Base-by-base conservation (phyloP, 2,888 invertebrate species). In the Anoplius nigerrimus region DNA sequence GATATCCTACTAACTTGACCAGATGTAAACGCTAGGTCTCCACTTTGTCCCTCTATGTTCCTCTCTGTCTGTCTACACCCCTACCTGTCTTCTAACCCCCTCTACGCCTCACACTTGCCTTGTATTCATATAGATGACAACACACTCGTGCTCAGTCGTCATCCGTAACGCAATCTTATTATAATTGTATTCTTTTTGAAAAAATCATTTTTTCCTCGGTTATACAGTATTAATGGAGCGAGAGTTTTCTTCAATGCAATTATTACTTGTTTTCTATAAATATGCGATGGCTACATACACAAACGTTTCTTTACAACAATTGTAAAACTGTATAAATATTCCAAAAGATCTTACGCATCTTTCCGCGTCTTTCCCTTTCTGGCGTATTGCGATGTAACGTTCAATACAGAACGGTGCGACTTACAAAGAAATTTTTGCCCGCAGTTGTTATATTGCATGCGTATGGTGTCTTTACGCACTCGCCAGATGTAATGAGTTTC, bases 381-480 rank as follows among this genome's bases (percentile, higher is more conserved):
- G 13, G 13, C 22, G n/a, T 16, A 27, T 34, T 16, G 27, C 18
- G 34, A 22, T 11, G 18, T 63, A 34, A 46, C 45, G 21, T 59
- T 60, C 8, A 42, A n/a, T 20, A 18, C 1, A 55, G 54, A 66
- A 62, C 60, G n/a, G 27, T 42, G 11, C 13, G 16, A 16, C 61
- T 46, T 46, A 64, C 55, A 54, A 62, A 63, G 74, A 64, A 56
- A 57, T 45, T 69, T 68, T 66, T 62, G 63, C 74, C 72, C 76
- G 51, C 75, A 73, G 68, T 71, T 60, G 79, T 84, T 84, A 80
- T 81, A 82, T 81, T 79, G 79, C 80, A 72, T 77, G 77, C 73
- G 76, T 71, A 69, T 76, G 69, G 74, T 75, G 73, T 82, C 83
- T 76, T 83, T 82, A 82, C 82, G 82, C 83, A 81, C 82, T 82